These are phyloP conservation scores for Megathymus violae DNA, from an alignment of 1,140 invertebrate species.

Conservation along the genomic window DNA sequence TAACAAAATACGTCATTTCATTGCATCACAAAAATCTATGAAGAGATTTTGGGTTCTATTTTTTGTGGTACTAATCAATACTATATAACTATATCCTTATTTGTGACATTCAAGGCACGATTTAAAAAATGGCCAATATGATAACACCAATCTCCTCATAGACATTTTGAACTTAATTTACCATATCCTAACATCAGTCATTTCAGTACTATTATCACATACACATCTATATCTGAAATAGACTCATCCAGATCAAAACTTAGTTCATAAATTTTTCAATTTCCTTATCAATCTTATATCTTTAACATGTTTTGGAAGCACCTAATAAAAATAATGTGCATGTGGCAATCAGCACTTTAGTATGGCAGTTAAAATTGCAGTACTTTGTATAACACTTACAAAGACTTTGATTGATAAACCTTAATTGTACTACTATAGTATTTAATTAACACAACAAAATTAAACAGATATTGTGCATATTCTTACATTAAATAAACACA, in stretches of 20 bases:
- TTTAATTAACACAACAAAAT: conserved; percentile 4
- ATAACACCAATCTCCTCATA: conserved; percentile 53
- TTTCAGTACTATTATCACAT: conserved; percentile 58
- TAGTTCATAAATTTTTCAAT: conserved; percentile 17
- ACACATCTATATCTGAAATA: conserved; percentile 32
- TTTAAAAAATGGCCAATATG: conserved; percentile 38
- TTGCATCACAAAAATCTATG: conserved; percentile 55
- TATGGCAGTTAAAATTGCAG: conserved; percentile 30
- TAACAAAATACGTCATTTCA: conserved; percentile 59
- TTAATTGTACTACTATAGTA: conserved; percentile 25
- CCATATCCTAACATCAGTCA: conserved; percentile 54
- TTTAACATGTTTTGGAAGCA: conserved; percentile 15
- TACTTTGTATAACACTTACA: conserved; percentile 24
- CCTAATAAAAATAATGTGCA: conserved; percentile 28
- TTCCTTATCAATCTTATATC: conserved; percentile 18
- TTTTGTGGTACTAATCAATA: conserved; percentile 31
- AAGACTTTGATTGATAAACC: conserved; percentile 23
- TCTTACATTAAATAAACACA: conserved; percentile 1
- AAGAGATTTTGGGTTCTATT: conserved; percentile 43
- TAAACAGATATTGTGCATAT: background rate
- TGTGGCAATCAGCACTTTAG: conserved; percentile 31
- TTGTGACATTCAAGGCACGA: conserved; percentile 55
- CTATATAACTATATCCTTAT: conserved; percentile 37
- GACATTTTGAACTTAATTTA: conserved; percentile 48
- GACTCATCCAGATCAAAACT: conserved; percentile 16